Evolutionary conservation across 2,113 vertebrate species (phyloP).

Genomic region (Upupa epops): DNA sequence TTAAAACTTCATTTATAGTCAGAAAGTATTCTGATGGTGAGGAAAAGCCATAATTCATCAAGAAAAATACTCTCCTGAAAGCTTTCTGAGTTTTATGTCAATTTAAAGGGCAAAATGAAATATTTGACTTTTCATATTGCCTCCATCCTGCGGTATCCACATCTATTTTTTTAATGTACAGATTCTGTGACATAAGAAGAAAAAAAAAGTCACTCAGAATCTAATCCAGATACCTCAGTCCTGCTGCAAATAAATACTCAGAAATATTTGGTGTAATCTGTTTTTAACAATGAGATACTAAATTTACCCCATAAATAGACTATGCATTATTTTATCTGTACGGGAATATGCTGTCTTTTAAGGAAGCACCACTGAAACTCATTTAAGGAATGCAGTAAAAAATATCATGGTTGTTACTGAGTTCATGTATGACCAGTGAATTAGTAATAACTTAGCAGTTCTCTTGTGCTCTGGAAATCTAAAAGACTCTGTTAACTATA

Average conservation of each 20-base stretch:
- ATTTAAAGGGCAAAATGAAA: neutral
- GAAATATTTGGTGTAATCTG: neutral
- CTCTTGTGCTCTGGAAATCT: neutral
- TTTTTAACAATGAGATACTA: neutral
- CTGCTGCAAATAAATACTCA: neutral
- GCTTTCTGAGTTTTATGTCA: neutral
- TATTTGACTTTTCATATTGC: neutral
- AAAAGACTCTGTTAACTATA: neutral
- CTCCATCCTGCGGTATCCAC: neutral
- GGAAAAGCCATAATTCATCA: neutral
- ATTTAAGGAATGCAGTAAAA: neutral
- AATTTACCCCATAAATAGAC: neutral
- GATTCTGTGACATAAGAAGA: neutral
- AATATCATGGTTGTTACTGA: neutral
- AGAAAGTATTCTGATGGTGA: neutral
- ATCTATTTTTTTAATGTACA: neutral
- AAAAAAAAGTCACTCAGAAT: neutral
- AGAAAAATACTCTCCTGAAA: neutral
- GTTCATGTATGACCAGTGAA: neutral
- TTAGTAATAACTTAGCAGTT: neutral
- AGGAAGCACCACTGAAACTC: neutral
- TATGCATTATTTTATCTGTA: neutral
- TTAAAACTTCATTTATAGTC: neutral
- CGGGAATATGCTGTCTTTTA: neutral
- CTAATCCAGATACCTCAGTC: neutral